phyloP scores from a whole-genome alignment of 2,113 vertebrate genomes.

The Antidorcas marsupialis region DNA sequence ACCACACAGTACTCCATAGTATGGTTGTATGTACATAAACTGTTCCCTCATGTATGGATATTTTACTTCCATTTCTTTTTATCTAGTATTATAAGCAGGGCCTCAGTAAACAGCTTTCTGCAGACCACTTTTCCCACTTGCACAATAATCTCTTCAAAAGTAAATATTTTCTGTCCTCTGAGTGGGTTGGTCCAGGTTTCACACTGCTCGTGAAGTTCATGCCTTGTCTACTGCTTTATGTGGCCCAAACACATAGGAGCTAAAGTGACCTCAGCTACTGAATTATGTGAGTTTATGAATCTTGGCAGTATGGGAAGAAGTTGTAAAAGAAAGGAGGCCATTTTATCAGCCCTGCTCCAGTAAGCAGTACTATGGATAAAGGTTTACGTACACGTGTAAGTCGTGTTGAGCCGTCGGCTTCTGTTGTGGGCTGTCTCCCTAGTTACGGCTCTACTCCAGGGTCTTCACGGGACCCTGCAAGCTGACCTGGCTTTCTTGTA shows the following conservation, averaged over 20 bases:
- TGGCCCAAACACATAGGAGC: neutral
- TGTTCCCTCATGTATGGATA: neutral
- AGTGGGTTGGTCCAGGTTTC: neutral
- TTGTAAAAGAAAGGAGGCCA: neutral
- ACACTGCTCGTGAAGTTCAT: neutral
- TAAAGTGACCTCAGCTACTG: neutral
- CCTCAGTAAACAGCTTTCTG: neutral
- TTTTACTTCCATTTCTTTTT: constrained; percentile 21
- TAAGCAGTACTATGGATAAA: neutral
- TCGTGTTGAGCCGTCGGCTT: neutral
- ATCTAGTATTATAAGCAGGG: neutral
- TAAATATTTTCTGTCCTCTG: neutral
- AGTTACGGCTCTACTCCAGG: neutral
- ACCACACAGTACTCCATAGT: neutral
- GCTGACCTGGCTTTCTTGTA: neutral
- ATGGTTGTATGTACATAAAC: neutral
- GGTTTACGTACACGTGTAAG: neutral
- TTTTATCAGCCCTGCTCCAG: neutral
- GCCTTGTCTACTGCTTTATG: neutral
- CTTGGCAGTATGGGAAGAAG: neutral
- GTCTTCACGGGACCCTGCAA: neutral
- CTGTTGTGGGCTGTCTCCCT: neutral
- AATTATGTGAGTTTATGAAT: neutral
- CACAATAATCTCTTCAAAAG: constrained; percentile 17
- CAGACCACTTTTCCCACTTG: neutral